Evolutionary conservation across 2,113 vertebrate genomes (phyloP).

Genomic region (Opisthocomus hoazin): DNA sequence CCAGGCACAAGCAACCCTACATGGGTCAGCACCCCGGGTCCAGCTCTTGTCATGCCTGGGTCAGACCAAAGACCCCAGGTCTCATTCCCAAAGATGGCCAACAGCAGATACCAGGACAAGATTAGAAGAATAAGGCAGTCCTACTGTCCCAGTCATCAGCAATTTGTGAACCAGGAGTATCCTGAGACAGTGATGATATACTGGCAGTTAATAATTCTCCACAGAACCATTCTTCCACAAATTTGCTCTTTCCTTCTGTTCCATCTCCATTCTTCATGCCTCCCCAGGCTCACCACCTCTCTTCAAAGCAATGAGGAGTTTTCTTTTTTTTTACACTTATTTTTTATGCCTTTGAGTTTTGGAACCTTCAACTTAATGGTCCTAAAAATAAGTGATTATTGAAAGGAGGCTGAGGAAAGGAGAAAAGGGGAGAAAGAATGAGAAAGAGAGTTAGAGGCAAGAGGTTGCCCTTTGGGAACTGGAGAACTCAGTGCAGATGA

Average conservation of each 20-base stretch:
- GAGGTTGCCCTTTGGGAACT: neutral
- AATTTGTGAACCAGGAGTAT: neutral
- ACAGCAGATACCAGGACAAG: neutral
- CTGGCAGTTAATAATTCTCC: neutral
- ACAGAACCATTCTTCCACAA: neutral
- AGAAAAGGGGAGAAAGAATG: neutral
- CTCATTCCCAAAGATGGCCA: neutral
- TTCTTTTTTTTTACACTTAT: neutral
- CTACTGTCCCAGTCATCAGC: neutral
- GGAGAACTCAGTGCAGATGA: neutral
- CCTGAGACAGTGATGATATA: neutral
- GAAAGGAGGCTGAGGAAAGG: neutral
- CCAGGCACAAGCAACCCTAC: neutral
- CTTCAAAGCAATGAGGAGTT: neutral
- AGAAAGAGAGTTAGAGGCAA: neutral
- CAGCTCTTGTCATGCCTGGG: neutral
- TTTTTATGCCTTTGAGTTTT: neutral
- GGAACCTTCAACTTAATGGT: neutral
- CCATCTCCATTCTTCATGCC: neutral
- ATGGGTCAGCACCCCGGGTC: neutral
- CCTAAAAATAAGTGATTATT: neutral
- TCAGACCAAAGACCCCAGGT: neutral
- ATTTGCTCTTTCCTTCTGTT: conserved; percentile 8
- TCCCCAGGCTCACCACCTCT: neutral
- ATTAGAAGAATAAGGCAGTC: neutral